These are phyloP conservation scores for Sipha maydis DNA, from an alignment of 2,888 invertebrate species.

Conservation along the genomic window DNA sequence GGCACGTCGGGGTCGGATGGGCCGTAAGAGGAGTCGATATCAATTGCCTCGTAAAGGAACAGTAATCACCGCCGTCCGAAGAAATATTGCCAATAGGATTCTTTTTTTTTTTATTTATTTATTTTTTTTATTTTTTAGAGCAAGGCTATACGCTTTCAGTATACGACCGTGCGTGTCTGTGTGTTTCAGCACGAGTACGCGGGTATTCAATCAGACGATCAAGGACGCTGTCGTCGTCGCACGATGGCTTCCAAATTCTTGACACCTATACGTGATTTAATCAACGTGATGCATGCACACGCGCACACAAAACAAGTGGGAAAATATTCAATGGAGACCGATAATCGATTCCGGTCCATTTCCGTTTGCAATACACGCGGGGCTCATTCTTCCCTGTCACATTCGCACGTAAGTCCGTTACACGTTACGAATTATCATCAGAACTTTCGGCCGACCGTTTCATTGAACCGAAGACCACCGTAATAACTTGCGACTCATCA, in stretches of 20 bases:
- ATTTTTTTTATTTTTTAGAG: conserved; percentile 52
- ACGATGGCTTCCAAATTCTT: conserved; percentile 21
- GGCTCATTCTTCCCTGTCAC: too few species aligned
- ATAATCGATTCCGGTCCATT: too few species aligned
- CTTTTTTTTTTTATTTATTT: background rate
- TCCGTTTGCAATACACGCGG: too few species aligned
- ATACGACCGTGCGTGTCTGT: too few species aligned
- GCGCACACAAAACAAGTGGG: too few species aligned
- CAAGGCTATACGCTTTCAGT: conserved; percentile 47
- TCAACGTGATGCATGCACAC: background rate
- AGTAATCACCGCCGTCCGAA: background rate
- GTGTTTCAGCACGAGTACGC: background rate
- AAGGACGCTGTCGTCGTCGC: conserved; percentile 42
- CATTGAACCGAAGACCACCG: too few species aligned
- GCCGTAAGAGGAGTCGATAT: background rate
- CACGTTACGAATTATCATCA: too few species aligned
- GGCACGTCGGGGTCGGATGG: background rate
- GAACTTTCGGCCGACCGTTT: too few species aligned
- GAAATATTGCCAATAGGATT: conserved; percentile 45
- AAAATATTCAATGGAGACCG: too few species aligned
- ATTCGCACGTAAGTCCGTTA: too few species aligned
- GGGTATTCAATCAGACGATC: conserved; percentile 58
- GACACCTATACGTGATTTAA: conserved; percentile 61
- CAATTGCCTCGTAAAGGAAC: background rate
- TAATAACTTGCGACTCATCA: too few species aligned